A percentile compares a stretch with the other conserved stretches of the same genome.
phyloP scores from a whole-genome alignment of 1,140 invertebrate species.

The Micrasema minimum region DNA sequence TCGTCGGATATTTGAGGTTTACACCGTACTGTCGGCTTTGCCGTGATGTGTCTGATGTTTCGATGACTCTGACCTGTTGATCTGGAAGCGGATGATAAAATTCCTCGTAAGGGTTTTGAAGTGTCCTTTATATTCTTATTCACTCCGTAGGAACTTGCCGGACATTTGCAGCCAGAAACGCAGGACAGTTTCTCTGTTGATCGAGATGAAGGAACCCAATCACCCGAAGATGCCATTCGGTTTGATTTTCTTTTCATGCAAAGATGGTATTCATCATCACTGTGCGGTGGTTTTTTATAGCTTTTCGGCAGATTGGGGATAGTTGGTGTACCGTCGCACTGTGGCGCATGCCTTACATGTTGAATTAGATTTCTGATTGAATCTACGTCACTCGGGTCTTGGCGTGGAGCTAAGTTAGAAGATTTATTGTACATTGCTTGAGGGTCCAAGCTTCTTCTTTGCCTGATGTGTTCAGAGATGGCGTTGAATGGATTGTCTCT shows the following conservation, averaged over 20 bases:
- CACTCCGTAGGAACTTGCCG: not conserved
- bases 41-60: slow-evolving; percentile 22
- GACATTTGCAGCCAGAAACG: slow-evolving; percentile 2
- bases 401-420: not conserved
- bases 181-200: not conserved
- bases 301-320: slow-evolving; percentile 35
- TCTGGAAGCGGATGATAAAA: slow-evolving; percentile 13
- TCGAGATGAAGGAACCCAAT: slow-evolving; percentile 16
- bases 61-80: not conserved
- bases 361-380: slow-evolving; percentile 27
- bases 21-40: slow-evolving; percentile 12
- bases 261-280: not conserved
- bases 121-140: not conserved
- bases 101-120: slow-evolving; percentile 29
- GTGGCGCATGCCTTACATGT: slow-evolving; percentile 15
- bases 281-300: slow-evolving; percentile 8
- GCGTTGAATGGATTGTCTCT: slow-evolving; percentile 32
- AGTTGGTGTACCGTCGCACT: not conserved
- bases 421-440: slow-evolving; percentile 2
- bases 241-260: slow-evolving; percentile 7
- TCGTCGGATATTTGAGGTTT: not conserved
- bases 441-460: not conserved
- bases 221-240: not conserved
- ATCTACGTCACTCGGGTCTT: not conserved
- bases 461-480: slow-evolving; percentile 27